Evolutionary conservation across 2,888 invertebrate species (phyloP).

Genomic region (Argyresthia albistria): DNA sequence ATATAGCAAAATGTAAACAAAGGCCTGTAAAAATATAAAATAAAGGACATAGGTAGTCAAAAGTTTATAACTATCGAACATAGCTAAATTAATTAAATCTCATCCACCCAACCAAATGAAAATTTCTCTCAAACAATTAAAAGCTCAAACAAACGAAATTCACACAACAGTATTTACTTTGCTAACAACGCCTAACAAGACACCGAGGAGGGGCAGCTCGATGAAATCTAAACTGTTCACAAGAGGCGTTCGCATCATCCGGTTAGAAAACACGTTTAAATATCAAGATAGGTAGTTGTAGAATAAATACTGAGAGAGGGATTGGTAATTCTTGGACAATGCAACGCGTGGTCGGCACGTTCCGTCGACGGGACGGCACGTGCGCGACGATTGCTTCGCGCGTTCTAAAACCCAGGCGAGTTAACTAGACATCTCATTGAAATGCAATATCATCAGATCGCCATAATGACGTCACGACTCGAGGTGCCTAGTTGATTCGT

Average conservation of each 20-base stretch:
- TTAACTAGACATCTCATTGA: too few species aligned
- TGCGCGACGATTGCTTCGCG: constrained; percentile 13
- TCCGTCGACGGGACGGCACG: constrained; percentile 24
- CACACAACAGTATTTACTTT: constrained; percentile 51
- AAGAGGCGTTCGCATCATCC: constrained; percentile 41
- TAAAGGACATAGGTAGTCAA: too few species aligned
- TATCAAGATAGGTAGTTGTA: constrained; percentile 18
- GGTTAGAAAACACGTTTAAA: constrained; percentile 1
- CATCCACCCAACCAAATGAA: background rate
- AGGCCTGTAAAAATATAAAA: too few species aligned
- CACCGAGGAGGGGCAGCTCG: constrained; percentile 23
- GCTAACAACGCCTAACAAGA: constrained; percentile 18
- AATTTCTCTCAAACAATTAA: constrained; percentile 57
- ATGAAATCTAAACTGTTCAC: constrained; percentile 63
- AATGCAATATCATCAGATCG: too few species aligned
- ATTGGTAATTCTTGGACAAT: constrained; percentile 7
- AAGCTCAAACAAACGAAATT: constrained; percentile 58
- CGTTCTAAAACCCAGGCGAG: constrained; percentile 1
- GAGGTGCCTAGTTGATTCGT: too few species aligned
- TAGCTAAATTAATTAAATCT: too few species aligned
- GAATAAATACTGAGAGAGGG: constrained; percentile 53
- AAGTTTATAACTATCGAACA: too few species aligned
- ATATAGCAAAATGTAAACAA: too few species aligned
- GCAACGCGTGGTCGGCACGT: constrained; percentile 41
- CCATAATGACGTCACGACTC: too few species aligned